phyloP scores from a whole-genome alignment of 2,113 vertebrate species.

The Vulpes ferrilata region DNA sequence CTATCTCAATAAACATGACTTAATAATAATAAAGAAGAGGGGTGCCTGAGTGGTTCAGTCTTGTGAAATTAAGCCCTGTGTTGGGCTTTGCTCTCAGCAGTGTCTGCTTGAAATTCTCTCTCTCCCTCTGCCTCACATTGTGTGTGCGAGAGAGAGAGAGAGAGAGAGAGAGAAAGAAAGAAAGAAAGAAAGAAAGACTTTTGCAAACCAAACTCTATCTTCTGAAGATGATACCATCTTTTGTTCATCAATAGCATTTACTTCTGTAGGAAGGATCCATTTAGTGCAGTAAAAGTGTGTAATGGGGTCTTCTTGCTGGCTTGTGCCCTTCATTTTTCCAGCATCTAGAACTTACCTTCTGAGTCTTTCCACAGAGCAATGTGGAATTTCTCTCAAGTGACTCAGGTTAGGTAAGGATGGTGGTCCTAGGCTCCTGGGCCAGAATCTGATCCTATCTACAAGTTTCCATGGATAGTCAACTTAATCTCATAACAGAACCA shows the following conservation, averaged over 20 bases:
- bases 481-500: neutral
- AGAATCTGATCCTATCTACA: neutral
- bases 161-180: too few relatives aligned
- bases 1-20: conserved; percentile 1
- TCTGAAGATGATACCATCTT: neutral
- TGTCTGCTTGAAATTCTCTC: neutral
- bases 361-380: neutral
- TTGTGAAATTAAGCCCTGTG: neutral
- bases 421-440: neutral
- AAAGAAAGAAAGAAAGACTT: neutral
- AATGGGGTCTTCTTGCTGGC: neutral
- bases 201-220: neutral
- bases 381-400: neutral
- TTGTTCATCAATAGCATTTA: neutral
- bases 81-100: neutral
- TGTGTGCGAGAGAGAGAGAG: too few relatives aligned
- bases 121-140: too few relatives aligned
- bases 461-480: neutral
- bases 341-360: neutral
- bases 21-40: neutral
- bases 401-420: neutral
- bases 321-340: neutral
- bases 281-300: neutral
- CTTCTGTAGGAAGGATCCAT: neutral
- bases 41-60: neutral